Evolutionary conservation across 2,113 vertebrate genomes (phyloP).

Genomic region (Aspiorhynchus laticeps): DNA sequence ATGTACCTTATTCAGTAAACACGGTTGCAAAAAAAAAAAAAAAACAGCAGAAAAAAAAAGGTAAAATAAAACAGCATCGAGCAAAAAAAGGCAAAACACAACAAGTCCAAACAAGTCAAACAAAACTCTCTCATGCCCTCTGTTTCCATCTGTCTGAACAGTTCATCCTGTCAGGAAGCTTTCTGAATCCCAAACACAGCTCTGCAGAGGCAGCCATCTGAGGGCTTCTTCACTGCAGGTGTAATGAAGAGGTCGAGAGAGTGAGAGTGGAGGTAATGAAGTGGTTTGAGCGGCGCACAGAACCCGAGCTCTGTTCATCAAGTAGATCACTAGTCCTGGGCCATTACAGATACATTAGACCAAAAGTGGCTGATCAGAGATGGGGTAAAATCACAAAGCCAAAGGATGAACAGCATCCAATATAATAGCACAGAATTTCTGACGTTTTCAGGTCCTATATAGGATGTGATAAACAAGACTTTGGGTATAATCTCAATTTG

Average conservation of each 20-base stretch:
- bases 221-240: constrained; percentile 40
- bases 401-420: neutral
- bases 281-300: constrained; percentile 20
- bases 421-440: neutral
- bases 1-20: neutral
- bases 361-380: constrained; percentile 66
- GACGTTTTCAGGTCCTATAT: neutral
- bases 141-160: neutral
- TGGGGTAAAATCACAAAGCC: neutral
- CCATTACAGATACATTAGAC: constrained; percentile 70
- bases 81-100: neutral
- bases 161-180: neutral
- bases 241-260: constrained; percentile 35
- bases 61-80: neutral
- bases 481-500: neutral
- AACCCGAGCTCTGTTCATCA: constrained; percentile 57
- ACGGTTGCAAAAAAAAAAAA: neutral
- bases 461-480: constrained; percentile 22
- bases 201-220: constrained; percentile 40
- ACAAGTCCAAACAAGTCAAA: neutral
- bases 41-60: neutral
- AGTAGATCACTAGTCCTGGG: constrained; percentile 63
- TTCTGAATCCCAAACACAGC: constrained; percentile 20
- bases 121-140: neutral
- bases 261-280: constrained; percentile 44